A percentile compares a stretch with the other conserved stretches of the same genome.
phyloP scores from a whole-genome alignment of 2,797 vertebrate genomes.

The Acestrorhynchus altus region DNA sequence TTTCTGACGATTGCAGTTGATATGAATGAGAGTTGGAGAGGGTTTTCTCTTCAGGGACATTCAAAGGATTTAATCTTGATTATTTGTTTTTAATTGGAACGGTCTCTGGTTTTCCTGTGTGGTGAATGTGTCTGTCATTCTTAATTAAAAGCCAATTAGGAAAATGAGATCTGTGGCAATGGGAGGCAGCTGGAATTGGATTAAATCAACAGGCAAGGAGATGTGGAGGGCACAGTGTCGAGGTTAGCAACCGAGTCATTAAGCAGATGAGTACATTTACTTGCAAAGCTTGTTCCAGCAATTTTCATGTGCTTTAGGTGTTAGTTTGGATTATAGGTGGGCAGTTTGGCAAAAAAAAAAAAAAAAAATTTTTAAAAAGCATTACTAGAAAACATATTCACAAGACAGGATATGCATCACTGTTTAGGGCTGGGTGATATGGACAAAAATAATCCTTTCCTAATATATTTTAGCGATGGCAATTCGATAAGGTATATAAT shows the following conservation, averaged over 20 bases:
- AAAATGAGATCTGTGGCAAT: constrained; percentile 52
- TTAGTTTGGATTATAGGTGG: background rate
- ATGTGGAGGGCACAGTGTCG: constrained; percentile 19
- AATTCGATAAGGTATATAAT: too few relatives aligned
- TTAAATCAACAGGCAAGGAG: constrained; percentile 47
- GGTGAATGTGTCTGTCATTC: constrained; percentile 48
- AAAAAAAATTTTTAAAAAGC: too few relatives aligned
- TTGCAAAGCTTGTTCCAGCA: background rate
- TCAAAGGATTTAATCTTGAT: constrained; percentile 20
- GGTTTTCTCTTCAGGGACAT: constrained; percentile 43
- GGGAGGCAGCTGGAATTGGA: constrained; percentile 41
- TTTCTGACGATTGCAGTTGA: constrained; percentile 5
- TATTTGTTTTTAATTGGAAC: constrained; percentile 30
- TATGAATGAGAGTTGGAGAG: constrained; percentile 48
- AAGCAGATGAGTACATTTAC: background rate
- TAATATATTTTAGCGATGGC: too few relatives aligned
- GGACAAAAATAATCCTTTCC: too few relatives aligned
- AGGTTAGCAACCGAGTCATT: constrained; percentile 18
- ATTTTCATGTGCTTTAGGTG: background rate
- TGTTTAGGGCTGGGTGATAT: background rate
- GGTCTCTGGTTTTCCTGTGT: constrained; percentile 24
- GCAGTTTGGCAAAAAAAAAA: background rate
- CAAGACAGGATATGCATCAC: background rate
- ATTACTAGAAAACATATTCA: background rate
- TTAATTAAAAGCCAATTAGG: constrained; percentile 65